Conservation (phyloP, 2,888 invertebrate genomes). For the Hydraecia micacea region DNA sequence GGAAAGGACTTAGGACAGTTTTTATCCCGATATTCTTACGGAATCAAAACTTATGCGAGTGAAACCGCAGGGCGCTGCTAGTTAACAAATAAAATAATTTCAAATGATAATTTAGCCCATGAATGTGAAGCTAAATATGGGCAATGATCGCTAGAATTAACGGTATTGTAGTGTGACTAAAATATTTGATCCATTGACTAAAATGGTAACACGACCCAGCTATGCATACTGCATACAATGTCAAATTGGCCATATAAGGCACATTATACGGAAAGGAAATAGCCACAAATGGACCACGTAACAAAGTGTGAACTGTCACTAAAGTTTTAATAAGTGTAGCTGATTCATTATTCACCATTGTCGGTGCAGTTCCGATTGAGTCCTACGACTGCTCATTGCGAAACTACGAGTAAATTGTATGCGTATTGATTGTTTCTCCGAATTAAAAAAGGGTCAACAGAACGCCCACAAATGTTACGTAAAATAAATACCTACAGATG, state of each 20-base stretch:
- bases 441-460: slow-evolving; percentile 6
- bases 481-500: slow-evolving; percentile 14
- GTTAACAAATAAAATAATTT: background rate
- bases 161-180: slow-evolving; percentile 24
- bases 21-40: no score
- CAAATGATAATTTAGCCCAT: background rate
- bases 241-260: background rate
- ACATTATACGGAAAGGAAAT: background rate
- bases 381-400: slow-evolving; percentile 48
- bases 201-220: slow-evolving; percentile 26
- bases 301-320: slow-evolving; percentile 13
- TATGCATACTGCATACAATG: slow-evolving; percentile 26
- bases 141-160: slow-evolving; percentile 41
- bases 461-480: slow-evolving; percentile 14
- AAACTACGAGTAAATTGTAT: slow-evolving; percentile 39
- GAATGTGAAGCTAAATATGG: slow-evolving; percentile 4
- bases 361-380: slow-evolving; percentile 53
- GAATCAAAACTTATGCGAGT: no score
- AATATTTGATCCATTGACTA: slow-evolving; percentile 25
- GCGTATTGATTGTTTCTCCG: background rate
- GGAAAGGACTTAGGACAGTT: no score
- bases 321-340: slow-evolving; percentile 28
- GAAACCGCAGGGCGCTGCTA: no score
- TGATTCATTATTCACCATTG: slow-evolving; percentile 48
- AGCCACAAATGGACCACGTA: background rate